Evolutionary conservation across 1,140 invertebrate genomes (phyloP).

Genomic region (Tigriopus japonicus): DNA sequence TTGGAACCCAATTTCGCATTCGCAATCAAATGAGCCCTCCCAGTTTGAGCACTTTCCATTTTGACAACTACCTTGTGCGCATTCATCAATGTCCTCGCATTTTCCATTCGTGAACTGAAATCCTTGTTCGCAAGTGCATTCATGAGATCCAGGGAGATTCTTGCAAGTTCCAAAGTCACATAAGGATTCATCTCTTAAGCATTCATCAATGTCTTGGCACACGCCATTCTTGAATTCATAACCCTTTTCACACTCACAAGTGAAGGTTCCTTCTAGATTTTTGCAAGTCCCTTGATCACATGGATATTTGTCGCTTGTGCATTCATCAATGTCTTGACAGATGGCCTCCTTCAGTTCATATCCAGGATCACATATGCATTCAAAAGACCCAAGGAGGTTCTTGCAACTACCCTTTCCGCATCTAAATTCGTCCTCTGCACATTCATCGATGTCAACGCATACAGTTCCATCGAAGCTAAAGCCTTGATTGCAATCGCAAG

Average conservation of each 20-base stretch:
- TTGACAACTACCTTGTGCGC: slow-evolving; percentile 29
- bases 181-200: slow-evolving; percentile 20
- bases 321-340: slow-evolving; percentile 23
- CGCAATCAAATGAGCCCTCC: slow-evolving; percentile 56
- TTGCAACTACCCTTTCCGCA: slow-evolving; percentile 33
- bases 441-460: slow-evolving; percentile 33
- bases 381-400: slow-evolving; percentile 53
- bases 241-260: slow-evolving; percentile 23
- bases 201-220: slow-evolving; percentile 31
- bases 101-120: slow-evolving; percentile 18
- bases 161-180: slow-evolving; percentile 24
- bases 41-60: slow-evolving; percentile 42
- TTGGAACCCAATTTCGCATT: slow-evolving; percentile 48
- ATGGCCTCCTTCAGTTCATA: slow-evolving; percentile 29
- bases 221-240: slow-evolving; percentile 18
- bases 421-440: slow-evolving; percentile 11
- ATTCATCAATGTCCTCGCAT: slow-evolving; percentile 25
- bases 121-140: slow-evolving; percentile 23
- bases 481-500: not conserved
- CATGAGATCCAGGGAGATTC: slow-evolving; percentile 23
- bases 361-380: slow-evolving; percentile 50
- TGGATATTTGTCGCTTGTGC: slow-evolving; percentile 18
- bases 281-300: slow-evolving; percentile 23
- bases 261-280: slow-evolving; percentile 22
- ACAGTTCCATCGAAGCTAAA: slow-evolving; percentile 33